Evolutionary conservation across 2,797 vertebrate genomes (phyloP).

Genomic region (Sebastes oblongus): DNA sequence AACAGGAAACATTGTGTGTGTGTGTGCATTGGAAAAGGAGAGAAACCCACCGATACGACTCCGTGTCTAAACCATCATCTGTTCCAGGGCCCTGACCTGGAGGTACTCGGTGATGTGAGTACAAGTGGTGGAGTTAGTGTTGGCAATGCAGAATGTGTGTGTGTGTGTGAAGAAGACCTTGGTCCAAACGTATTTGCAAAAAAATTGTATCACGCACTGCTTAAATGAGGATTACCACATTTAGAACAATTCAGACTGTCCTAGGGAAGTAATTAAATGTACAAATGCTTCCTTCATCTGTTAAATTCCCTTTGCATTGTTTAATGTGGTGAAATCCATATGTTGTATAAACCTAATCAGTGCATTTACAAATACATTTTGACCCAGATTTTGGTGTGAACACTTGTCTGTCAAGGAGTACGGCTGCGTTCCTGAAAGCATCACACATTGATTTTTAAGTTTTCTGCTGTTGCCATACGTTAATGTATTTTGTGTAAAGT

Average conservation of each 20-base stretch:
- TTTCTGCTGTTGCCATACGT: slow-evolving; percentile 21
- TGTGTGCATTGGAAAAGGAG: background rate
- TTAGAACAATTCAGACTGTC: slow-evolving; percentile 1
- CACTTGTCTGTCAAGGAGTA: slow-evolving; percentile 29
- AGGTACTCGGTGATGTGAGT: slow-evolving; percentile 87
- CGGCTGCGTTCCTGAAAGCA: slow-evolving; percentile 38
- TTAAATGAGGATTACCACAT: slow-evolving; percentile 1
- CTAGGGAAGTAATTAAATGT: background rate
- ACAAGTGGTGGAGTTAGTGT: slow-evolving; percentile 63
- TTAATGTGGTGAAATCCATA: background rate
- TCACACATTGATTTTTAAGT: slow-evolving; percentile 30
- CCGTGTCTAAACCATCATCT: slow-evolving; percentile 77
- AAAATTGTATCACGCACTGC: background rate
- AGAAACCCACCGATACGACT: slow-evolving; percentile 31
- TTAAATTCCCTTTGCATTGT: slow-evolving; percentile 9
- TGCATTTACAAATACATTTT: slow-evolving; percentile 50
- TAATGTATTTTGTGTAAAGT: background rate
- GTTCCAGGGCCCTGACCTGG: slow-evolving; percentile 86
- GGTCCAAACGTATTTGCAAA: slow-evolving; percentile 55
- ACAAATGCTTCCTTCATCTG: background rate
- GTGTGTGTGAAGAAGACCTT: slow-evolving; percentile 28
- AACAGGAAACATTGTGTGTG: slow-evolving; percentile 13
- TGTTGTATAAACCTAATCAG: background rate
- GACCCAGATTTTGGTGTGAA: slow-evolving; percentile 43
- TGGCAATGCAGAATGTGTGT: slow-evolving; percentile 54